phyloP scores from a whole-genome alignment of 1,140 invertebrate genomes.

The Pomacea maculata region DNA sequence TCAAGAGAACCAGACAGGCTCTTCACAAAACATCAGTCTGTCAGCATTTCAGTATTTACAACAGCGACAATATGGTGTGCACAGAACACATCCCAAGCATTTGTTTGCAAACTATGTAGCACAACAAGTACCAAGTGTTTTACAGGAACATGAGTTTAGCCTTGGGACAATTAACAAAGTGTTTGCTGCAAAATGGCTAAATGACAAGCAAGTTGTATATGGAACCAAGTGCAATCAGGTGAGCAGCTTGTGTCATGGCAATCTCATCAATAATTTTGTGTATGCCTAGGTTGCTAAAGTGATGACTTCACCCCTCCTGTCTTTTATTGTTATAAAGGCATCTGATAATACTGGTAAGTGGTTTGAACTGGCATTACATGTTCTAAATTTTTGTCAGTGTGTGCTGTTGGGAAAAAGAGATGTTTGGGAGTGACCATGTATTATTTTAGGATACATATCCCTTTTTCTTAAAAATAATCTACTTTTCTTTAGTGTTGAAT shows the following conservation, averaged over 20 bases:
- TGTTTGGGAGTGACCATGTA: no score
- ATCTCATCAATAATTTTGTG: no score
- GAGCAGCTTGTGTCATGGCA: background rate
- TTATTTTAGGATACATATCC: no score
- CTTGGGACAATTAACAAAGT: conserved; percentile 84
- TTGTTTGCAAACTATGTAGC: conserved; percentile 46
- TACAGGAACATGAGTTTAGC: conserved; percentile 58
- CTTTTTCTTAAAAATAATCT: no score
- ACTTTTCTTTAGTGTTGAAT: no score
- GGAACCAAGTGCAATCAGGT: conserved; percentile 97
- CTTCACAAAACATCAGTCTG: conserved; percentile 4
- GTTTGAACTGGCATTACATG: no score
- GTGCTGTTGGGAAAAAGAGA: no score
- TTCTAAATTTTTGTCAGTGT: no score
- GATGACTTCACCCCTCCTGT: no score
- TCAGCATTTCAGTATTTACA: conserved; percentile 25
- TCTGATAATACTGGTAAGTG: no score
- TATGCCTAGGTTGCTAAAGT: no score
- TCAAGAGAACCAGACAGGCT: background rate
- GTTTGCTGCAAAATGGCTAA: conserved; percentile 96
- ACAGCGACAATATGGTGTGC: conserved; percentile 21
- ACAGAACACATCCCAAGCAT: conserved; percentile 10
- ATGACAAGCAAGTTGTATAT: conserved; percentile 92
- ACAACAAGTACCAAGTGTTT: conserved; percentile 49
- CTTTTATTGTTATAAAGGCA: no score